A percentile compares a stretch with the other conserved stretches of the same genome.
These are phyloP conservation scores for Kradibia gibbosae DNA, from an alignment of 1,140 invertebrate genomes.

Conservation along the genomic window DNA sequence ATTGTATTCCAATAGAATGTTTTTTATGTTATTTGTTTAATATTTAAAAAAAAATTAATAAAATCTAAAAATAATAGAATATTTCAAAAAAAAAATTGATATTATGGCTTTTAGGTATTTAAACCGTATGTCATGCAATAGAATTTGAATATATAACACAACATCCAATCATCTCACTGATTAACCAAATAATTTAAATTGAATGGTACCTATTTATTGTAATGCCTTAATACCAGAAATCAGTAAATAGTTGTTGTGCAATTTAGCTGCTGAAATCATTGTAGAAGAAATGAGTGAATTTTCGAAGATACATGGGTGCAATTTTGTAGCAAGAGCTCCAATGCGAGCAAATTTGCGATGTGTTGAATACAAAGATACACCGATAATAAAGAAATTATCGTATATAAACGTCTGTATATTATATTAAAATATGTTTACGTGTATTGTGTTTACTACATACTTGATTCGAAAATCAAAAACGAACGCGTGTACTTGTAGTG, in stretches of 20 bases:
- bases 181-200: conserved; percentile 6
- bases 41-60: too few relatives aligned
- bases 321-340: conserved; percentile 4
- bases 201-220: not conserved
- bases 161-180: not conserved
- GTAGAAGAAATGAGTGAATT: conserved; percentile 19
- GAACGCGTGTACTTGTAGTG: conserved; percentile 9
- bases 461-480: conserved; percentile 8
- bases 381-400: too few relatives aligned
- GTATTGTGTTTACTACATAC: too few relatives aligned
- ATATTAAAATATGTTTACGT: too few relatives aligned
- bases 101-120: too few relatives aligned
- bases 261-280: not conserved
- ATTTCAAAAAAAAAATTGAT: too few relatives aligned
- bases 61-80: too few relatives aligned
- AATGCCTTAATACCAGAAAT: not conserved
- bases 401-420: too few relatives aligned
- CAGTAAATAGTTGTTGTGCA: conserved; percentile 2
- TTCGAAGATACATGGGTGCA: not conserved
- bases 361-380: too few relatives aligned
- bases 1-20: too few relatives aligned
- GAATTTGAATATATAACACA: not conserved
- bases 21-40: too few relatives aligned
- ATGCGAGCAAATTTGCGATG: not conserved
- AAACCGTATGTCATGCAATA: not conserved